A percentile compares a stretch with the other conserved stretches of the same genome.
These are phyloP conservation scores for Hyla sarda DNA, from an alignment of 2,113 vertebrate genomes.

Conservation along the genomic window DNA sequence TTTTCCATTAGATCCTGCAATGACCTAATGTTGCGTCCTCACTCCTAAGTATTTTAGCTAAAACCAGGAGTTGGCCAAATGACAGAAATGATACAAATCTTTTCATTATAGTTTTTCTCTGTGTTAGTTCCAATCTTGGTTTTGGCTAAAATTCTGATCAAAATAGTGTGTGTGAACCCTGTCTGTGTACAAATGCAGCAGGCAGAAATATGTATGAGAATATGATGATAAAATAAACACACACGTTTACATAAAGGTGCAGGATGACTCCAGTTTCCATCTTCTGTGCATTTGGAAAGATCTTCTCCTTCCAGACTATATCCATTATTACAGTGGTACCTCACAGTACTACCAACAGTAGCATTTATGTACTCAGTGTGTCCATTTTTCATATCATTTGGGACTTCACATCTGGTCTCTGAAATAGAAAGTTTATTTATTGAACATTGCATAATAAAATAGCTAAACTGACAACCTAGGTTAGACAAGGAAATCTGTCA, in stretches of 20 bases:
- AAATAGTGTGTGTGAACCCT: too few species aligned
- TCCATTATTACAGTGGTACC: constrained; percentile 84
- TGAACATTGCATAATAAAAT: neutral
- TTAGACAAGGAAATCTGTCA: too few species aligned
- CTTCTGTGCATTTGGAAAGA: constrained; percentile 78
- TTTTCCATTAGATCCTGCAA: too few species aligned
- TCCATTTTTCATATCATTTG: constrained; percentile 78
- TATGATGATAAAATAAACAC: constrained; percentile 66
- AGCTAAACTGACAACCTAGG: too few species aligned
- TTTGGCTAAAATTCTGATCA: too few species aligned
- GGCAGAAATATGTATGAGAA: neutral
- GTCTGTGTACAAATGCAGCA: neutral
- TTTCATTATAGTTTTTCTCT: too few species aligned
- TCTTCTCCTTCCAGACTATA: constrained; percentile 83
- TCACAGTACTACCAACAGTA: constrained; percentile 75
- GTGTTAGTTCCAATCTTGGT: too few species aligned
- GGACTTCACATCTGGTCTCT: constrained; percentile 80
- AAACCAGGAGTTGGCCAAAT: too few species aligned
- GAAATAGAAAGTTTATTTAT: constrained; percentile 60
- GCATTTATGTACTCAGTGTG: constrained; percentile 78
- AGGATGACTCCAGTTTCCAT: constrained; percentile 83
- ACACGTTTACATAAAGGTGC: constrained; percentile 89
- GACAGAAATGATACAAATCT: too few species aligned
- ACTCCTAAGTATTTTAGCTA: too few species aligned
- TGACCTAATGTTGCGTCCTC: too few species aligned